Conservation (phyloP, 2,888 invertebrate genomes). For the Eupsilia transversa region DNA sequence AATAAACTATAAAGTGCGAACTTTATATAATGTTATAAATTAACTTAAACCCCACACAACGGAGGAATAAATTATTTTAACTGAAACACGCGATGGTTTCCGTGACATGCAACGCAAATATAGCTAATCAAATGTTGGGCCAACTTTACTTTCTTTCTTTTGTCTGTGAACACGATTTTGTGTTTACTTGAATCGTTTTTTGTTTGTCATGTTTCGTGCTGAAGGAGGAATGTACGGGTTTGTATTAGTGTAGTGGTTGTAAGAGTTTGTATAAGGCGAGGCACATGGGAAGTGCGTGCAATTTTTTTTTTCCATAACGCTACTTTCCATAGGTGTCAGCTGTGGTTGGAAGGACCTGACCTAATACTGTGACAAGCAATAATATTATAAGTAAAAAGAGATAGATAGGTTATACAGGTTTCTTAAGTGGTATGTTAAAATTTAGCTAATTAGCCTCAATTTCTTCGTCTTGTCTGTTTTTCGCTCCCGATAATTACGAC, state of each 20-base stretch:
- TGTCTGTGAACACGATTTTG: constrained; percentile 48
- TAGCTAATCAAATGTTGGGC: constrained; percentile 30
- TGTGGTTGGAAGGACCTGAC: too few species aligned
- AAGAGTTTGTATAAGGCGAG: too few species aligned
- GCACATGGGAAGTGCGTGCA: constrained; percentile 4
- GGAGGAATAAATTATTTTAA: constrained; percentile 58
- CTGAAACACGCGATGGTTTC: constrained; percentile 49
- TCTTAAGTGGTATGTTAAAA: too few species aligned
- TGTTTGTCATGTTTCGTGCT: constrained; percentile 40
- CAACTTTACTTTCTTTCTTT: constrained; percentile 42
- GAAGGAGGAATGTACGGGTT: constrained; percentile 12
- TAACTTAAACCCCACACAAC: constrained; percentile 50
- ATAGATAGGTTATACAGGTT: too few species aligned
- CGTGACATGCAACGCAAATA: constrained; percentile 58
- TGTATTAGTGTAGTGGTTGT: background rate
- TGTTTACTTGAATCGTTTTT: constrained; percentile 45
- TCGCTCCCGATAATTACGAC: too few species aligned
- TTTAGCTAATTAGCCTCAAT: too few species aligned
- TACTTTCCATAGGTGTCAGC: background rate
- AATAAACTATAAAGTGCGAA: constrained; percentile 61
- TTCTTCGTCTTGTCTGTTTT: too few species aligned
- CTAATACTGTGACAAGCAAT: background rate
- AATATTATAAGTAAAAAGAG: too few species aligned
- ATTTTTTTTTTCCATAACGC: background rate
- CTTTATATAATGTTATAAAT: constrained; percentile 61